phyloP scores from a whole-genome alignment of 1,140 invertebrate genomes.

The Eupristina koningsbergeri region DNA sequence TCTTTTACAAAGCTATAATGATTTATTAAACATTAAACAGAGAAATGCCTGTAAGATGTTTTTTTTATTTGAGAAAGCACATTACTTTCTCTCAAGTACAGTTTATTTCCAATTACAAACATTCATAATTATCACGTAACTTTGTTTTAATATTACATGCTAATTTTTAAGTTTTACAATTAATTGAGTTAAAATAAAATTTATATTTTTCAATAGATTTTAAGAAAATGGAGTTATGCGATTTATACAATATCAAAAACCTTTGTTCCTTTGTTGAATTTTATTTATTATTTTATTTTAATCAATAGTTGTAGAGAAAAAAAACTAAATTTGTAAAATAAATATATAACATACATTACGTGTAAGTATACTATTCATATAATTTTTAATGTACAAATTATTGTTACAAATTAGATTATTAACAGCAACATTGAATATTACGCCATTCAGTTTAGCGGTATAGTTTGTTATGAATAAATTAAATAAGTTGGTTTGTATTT shows the following conservation, averaged over 20 bases:
- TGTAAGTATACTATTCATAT: not conserved
- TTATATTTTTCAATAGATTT: no score
- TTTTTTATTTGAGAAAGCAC: slow-evolving; percentile 17
- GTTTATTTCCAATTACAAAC: not conserved
- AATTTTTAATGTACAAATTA: not conserved
- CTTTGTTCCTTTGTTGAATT: no score
- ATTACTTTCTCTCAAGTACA: slow-evolving; percentile 21
- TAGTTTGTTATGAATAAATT: no score
- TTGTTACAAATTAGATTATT: not conserved
- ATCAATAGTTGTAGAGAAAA: no score
- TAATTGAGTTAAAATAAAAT: no score
- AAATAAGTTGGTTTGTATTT: no score
- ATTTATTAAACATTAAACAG: slow-evolving; percentile 12
- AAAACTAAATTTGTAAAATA: no score
- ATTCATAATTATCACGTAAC: not conserved
- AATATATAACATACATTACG: not conserved
- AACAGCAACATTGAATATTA: no score
- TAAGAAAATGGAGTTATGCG: no score
- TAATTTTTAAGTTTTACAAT: not conserved
- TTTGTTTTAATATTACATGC: not conserved
- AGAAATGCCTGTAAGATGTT: slow-evolving; percentile 22
- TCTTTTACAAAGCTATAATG: not conserved
- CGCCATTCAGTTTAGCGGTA: no score
- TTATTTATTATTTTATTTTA: no score
- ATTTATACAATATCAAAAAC: no score